Evolutionary conservation across 2,797 vertebrate species (phyloP).

Genomic region (Myotis planiceps): DNA sequence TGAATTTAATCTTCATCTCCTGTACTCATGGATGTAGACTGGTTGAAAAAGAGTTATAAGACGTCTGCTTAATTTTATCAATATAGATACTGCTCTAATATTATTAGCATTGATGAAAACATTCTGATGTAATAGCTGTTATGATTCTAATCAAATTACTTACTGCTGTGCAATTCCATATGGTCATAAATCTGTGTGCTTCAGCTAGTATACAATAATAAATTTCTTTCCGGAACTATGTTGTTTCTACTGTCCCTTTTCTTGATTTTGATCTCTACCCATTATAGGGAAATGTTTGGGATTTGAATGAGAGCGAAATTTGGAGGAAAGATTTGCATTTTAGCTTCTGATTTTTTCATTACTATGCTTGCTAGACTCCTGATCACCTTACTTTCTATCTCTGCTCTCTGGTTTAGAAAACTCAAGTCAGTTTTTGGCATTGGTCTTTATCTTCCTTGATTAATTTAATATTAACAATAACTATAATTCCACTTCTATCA

Average conservation of each 20-base stretch:
- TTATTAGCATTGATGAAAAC: conserved; percentile 23
- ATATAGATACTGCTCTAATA: not conserved
- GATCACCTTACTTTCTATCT: conserved; percentile 23
- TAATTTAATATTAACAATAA: conserved; percentile 70
- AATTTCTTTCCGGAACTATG: not conserved
- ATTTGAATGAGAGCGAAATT: not conserved
- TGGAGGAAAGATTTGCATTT: not conserved
- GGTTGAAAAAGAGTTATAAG: not conserved
- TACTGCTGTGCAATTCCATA: not conserved
- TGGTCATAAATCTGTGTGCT: not conserved
- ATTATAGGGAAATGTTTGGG: not conserved
- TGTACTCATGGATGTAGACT: not conserved
- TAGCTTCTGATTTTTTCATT: conserved; percentile 37
- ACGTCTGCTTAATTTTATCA: conserved; percentile 30
- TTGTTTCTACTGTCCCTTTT: not conserved
- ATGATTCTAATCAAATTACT: conserved; percentile 47
- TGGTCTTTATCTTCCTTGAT: not conserved
- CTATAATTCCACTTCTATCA: conserved; percentile 55
- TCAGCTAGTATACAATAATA: not conserved
- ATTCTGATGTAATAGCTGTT: conserved; percentile 38
- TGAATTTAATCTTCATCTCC: not conserved
- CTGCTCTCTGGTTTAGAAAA: conserved; percentile 65
- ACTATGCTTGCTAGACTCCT: not conserved
- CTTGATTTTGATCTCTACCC: not conserved
- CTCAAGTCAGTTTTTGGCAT: conserved; percentile 41